Conservation (phyloP, 2,113 vertebrate genomes). For the Pandion haliaetus region DNA sequence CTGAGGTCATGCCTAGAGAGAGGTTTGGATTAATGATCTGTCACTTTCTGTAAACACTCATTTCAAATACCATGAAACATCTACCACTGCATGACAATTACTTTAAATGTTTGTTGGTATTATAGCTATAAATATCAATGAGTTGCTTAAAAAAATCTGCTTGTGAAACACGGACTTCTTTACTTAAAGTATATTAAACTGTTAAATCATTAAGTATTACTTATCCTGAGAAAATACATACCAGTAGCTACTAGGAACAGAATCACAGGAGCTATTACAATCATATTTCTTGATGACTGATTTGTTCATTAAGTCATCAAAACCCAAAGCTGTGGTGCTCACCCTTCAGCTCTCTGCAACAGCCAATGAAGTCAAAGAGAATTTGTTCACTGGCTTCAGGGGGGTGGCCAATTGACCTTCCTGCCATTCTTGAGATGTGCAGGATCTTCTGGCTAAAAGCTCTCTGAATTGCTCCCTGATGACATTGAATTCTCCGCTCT, state of each 20-base stretch:
- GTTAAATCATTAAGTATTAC: not conserved
- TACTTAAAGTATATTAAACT: not conserved
- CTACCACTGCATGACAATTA: not conserved
- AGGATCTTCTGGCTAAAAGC: not conserved
- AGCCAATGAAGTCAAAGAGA: not conserved
- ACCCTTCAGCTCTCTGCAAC: not conserved
- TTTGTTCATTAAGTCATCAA: not conserved
- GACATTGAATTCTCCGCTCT: not conserved
- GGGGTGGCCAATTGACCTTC: not conserved
- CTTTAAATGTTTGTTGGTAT: not conserved
- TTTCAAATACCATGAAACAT: slow-evolving; percentile 21
- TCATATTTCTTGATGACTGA: not conserved
- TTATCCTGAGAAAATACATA: not conserved
- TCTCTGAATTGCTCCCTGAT: not conserved
- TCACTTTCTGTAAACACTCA: slow-evolving; percentile 48
- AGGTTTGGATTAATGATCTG: slow-evolving; percentile 56
- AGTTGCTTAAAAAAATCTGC: not conserved
- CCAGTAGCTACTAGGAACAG: not conserved
- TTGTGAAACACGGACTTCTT: not conserved
- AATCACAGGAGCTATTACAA: not conserved
- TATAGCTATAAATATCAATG: not conserved
- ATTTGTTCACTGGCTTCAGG: not conserved
- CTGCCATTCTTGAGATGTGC: not conserved
- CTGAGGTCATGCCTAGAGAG: not conserved
- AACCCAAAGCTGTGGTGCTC: not conserved